Base-by-base conservation (phyloP, 2,113 vertebrate species). In the Leptocoma aspasia region DNA sequence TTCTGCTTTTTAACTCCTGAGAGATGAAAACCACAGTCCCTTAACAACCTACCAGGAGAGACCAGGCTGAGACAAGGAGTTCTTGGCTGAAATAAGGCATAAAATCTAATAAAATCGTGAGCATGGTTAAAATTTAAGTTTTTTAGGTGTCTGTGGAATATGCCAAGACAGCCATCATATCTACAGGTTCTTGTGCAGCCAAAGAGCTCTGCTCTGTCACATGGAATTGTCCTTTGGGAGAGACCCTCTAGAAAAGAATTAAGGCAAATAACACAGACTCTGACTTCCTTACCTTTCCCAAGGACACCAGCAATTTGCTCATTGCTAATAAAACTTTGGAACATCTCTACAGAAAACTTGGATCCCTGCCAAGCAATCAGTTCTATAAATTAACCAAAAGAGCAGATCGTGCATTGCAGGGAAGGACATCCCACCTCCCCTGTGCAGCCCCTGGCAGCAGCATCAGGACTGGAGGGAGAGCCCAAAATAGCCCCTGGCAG, bases 261-360 rank as follows among this genome's bases (percentile, higher is more conserved):
- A 68, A 91, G 35, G 52, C 75, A 60, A 56, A 83, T 52, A 56
- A 30, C 42, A 30, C 4, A 77, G 66, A 3, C 50, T 65, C 35
- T 39, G 59, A 12, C 52, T 88, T 73, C 82, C 39, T 75, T 83
- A 88, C 92, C 88, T 86, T 81, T 96, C 68, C 86, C 82, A 96
- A 94, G 92, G 93, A 93, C 93, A 75, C 28, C 76, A 76, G 82
- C 44, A 53, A 35, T 86, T 77, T 86, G 64, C 52, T 94, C 76
- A n/a, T 47, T 39, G 76, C 93, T 90, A 60, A 49, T 71, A 68
- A 60, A 83, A 68, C 94, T 78, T 68, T 37, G 77, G 72, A 75
- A 30, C n/a, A 23, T 71, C 49, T 75, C 82, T 44, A 4, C 12
- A 1, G n/a, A 90, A 56, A 37, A 13, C 53, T 24, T 86, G 94